Base-by-base conservation (phyloP, 2,888 invertebrate genomes). In the Parnassius glacialis region DNA sequence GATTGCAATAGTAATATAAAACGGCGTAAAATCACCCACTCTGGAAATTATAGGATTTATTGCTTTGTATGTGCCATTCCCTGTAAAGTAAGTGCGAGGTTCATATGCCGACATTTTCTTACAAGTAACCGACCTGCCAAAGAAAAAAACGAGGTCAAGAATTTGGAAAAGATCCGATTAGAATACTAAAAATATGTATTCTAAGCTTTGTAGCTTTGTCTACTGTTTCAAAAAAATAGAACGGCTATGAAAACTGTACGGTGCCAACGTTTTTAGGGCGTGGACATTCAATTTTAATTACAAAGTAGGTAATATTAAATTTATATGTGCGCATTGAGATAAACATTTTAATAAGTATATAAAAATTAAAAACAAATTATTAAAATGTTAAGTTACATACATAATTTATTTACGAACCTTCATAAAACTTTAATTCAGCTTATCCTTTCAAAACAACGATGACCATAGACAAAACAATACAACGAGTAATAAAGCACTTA, bases 1-100 rank as follows among this genome's bases (percentile, higher is more conserved):
- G 80, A 97, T 93, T 41, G 95, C 94, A 67, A 97, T 95, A 16
- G 94, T 93, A 71, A 96, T 94, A 91, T 97, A 97, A 89, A 97
- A 97, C 52, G 95, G 94, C n/a, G 95, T 95, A 79, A 95, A 97
- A 84, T 97, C 95, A 65, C 96, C 95, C 48, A 87, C 77, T 71
- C 75, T 76, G 13, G 85, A 83, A 34, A 82, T 59, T 55, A 85
- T 65, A 10, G 85, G 87, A 70, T 85, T 87, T 74, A 86, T 74
- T 59, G 79, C 67, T 74, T 79, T 82, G 74, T 85, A 87, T 11
- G 88, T 87, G 64, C 78, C 86, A 75, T 89, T 87, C 67, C 80
- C 87, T 85, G 87, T 76, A 87, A 90, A 87, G 82, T 80, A 87
- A 84, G 78, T 67, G 75, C 82, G 81, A 76, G 75, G 68, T 83